Conservation (phyloP, 2,888 invertebrate genomes). For the Iselma pallidipennis region DNA sequence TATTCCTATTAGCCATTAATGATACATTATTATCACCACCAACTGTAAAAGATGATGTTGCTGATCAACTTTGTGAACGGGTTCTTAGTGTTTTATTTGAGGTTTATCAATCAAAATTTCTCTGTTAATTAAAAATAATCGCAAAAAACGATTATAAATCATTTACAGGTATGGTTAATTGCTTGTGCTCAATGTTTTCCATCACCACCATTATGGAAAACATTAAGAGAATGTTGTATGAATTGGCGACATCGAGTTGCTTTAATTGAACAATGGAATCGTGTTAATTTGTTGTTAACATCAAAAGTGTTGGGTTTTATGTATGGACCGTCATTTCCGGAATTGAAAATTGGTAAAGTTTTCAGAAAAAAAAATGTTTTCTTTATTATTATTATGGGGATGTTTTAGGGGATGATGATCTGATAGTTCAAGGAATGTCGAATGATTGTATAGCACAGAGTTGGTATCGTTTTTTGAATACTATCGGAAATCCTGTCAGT, state of each 20-base stretch:
- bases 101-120: slow-evolving; percentile 55
- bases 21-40: slow-evolving; percentile 91
- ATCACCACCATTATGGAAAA: slow-evolving; percentile 94
- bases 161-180: slow-evolving; percentile 66
- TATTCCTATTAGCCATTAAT: slow-evolving; percentile 88
- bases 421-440: slow-evolving; percentile 84
- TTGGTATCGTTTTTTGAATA: slow-evolving; percentile 94
- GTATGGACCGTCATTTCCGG: slow-evolving; percentile 85
- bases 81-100: slow-evolving; percentile 93
- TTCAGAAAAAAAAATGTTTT: background rate
- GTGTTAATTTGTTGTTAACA: slow-evolving; percentile 88
- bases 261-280: slow-evolving; percentile 92
- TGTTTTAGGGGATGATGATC: slow-evolving; percentile 81
- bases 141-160: background rate
- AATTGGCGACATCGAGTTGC: slow-evolving; percentile 95
- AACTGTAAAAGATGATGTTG: slow-evolving; percentile 89
- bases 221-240: slow-evolving; percentile 87
- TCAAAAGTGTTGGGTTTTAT: slow-evolving; percentile 82
- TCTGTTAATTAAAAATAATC: background rate
- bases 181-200: slow-evolving; percentile 86
- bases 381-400: background rate
- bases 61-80: slow-evolving; percentile 89
- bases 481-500: slow-evolving; percentile 93
- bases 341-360: slow-evolving; percentile 73
- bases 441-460: slow-evolving; percentile 91